Conservation (phyloP, 2,888 invertebrate genomes). For the Hydraecia micacea region DNA sequence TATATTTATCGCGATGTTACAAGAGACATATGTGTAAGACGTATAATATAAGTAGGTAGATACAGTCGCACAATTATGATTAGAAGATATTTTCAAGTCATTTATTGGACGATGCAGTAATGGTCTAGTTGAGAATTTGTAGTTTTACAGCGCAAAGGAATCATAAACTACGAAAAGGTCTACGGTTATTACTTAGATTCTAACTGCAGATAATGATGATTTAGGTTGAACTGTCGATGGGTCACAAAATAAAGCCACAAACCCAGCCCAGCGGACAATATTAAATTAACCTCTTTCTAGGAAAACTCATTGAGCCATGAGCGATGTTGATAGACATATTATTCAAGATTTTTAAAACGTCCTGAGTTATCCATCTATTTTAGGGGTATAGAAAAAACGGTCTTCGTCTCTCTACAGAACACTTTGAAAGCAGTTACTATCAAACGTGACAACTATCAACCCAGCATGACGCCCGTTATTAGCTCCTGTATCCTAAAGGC, state of each 20-base stretch:
- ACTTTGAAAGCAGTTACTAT: neutral
- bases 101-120: neutral
- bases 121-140: neutral
- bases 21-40: neutral
- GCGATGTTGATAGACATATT: neutral
- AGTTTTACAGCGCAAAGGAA: neutral
- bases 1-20: neutral
- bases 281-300: neutral
- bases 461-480: constrained; percentile 24
- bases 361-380: neutral
- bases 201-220: neutral
- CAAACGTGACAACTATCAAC: neutral
- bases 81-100: neutral
- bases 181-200: neutral
- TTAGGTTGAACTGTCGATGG: neutral
- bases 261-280: neutral
- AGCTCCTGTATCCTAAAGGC: constrained; percentile 7
- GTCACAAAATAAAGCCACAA: neutral
- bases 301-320: neutral
- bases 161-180: neutral
- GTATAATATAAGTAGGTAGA: neutral
- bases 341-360: neutral
- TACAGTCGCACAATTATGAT: neutral
- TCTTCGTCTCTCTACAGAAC: neutral
- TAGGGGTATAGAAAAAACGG: neutral